Percentiles rank a stretch among this genome's conserved stretches.
Evolutionary conservation across 2,888 invertebrate genomes (phyloP).

Genomic region (Allacma fusca): DNA sequence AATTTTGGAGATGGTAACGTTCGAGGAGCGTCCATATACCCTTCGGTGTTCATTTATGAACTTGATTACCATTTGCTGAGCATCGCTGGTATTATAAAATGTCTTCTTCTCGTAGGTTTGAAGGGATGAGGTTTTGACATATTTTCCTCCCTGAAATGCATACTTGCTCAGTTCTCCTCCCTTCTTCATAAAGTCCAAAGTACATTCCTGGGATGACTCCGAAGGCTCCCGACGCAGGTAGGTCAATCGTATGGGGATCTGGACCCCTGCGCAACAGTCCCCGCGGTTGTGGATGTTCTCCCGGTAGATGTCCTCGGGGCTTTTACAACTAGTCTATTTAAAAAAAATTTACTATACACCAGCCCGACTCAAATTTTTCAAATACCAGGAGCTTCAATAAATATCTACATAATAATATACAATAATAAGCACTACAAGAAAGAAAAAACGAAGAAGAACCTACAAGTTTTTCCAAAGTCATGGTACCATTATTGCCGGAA

Average conservation of each 20-base stretch:
- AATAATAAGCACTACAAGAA: too few species aligned
- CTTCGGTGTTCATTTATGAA: too few species aligned
- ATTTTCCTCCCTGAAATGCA: background rate
- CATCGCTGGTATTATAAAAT: background rate
- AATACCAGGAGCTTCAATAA: too few species aligned
- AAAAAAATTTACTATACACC: too few species aligned
- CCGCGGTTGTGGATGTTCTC: conserved; percentile 21
- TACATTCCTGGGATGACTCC: background rate
- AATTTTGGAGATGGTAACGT: too few species aligned
- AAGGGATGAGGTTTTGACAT: background rate
- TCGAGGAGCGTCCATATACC: too few species aligned
- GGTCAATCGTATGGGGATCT: conserved; percentile 14
- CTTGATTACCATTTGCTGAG: conserved; percentile 10
- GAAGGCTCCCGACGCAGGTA: conserved; percentile 14
- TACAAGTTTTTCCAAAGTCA: too few species aligned
- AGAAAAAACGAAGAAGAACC: too few species aligned
- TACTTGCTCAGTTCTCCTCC: background rate
- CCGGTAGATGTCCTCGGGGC: background rate
- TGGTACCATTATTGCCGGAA: too few species aligned
- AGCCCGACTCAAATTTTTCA: too few species aligned
- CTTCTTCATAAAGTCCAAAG: background rate
- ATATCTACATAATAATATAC: too few species aligned
- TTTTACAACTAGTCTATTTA: background rate
- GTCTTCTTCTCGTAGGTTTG: background rate
- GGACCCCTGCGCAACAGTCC: conserved; percentile 8